phyloP scores from a whole-genome alignment of 2,113 vertebrate species.

The Cynocephalus volans region DNA sequence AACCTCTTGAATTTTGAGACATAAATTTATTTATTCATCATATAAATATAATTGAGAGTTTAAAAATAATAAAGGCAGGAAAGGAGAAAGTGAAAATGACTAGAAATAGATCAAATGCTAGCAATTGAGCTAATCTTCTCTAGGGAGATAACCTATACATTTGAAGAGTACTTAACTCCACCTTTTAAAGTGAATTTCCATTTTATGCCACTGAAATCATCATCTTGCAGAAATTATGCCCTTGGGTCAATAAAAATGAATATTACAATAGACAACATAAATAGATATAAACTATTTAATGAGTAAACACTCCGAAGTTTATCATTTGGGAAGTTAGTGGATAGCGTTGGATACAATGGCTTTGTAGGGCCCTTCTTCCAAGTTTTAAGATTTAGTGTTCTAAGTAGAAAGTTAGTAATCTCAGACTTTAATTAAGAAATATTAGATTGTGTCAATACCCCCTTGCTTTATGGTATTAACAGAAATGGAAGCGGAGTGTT shows the following conservation, averaged over 20 bases:
- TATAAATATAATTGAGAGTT: not conserved
- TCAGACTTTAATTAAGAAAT: conserved; percentile 65
- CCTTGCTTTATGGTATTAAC: conserved; percentile 84
- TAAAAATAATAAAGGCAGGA: not conserved
- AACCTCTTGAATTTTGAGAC: conserved; percentile 25
- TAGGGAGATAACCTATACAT: not conserved
- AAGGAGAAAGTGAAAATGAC: not conserved
- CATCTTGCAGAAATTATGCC: conserved; percentile 43
- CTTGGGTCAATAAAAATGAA: not conserved
- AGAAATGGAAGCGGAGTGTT: conserved; percentile 95
- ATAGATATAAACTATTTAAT: not conserved
- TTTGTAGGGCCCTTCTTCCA: not conserved
- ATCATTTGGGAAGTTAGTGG: not conserved
- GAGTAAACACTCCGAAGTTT: not conserved
- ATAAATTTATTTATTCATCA: conserved; percentile 23
- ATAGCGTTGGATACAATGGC: not conserved
- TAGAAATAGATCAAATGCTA: not conserved
- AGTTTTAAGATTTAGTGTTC: not conserved
- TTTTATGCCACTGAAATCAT: conserved; percentile 61
- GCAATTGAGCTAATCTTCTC: not conserved
- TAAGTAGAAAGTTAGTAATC: not conserved
- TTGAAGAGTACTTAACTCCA: conserved; percentile 6
- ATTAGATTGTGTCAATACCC: conserved; percentile 83
- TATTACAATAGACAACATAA: conserved; percentile 5
- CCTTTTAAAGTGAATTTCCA: conserved; percentile 54